Conservation (phyloP, 2,797 vertebrate species). For the Xenopus petersii region DNA sequence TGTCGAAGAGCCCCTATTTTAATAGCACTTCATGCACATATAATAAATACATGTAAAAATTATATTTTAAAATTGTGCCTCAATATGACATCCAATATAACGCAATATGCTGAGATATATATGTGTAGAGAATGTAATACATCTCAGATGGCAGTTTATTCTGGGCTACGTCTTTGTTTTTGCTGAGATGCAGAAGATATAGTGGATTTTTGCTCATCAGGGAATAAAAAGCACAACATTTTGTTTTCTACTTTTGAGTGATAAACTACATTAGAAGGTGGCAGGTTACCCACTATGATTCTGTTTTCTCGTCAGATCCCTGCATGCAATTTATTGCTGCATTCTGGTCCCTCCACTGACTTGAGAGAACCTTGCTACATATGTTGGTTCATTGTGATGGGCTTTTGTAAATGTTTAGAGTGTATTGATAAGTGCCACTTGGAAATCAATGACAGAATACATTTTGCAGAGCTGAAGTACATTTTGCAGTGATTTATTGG, state of each 20-base stretch:
- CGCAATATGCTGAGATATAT: not conserved
- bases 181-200: constrained; percentile 41
- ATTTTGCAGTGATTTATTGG: constrained; percentile 5
- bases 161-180: constrained; percentile 33
- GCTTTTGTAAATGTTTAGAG: constrained; percentile 41
- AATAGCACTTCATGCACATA: too few relatives aligned
- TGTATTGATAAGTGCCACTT: constrained; percentile 38
- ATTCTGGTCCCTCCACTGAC: constrained; percentile 33
- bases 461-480: constrained; percentile 19
- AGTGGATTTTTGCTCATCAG: constrained; percentile 41
- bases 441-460: constrained; percentile 32
- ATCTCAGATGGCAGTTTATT: constrained; percentile 29
- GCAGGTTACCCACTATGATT: constrained; percentile 33
- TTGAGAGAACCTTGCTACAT: constrained; percentile 39
- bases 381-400: constrained; percentile 38
- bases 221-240: constrained; percentile 48
- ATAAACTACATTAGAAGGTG: constrained; percentile 43
- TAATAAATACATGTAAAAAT: too few relatives aligned
- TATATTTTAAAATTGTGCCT: too few relatives aligned
- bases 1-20: too few relatives aligned
- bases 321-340: constrained; percentile 43
- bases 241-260: constrained; percentile 42
- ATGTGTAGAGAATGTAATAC: constrained; percentile 15
- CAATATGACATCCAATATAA: too few relatives aligned
- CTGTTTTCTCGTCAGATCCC: constrained; percentile 28